A percentile compares a stretch with the other conserved stretches of the same genome.
These are phyloP conservation scores for Acanthosepion pharaonis DNA, from an alignment of 2,888 invertebrate species.

Conservation along the genomic window DNA sequence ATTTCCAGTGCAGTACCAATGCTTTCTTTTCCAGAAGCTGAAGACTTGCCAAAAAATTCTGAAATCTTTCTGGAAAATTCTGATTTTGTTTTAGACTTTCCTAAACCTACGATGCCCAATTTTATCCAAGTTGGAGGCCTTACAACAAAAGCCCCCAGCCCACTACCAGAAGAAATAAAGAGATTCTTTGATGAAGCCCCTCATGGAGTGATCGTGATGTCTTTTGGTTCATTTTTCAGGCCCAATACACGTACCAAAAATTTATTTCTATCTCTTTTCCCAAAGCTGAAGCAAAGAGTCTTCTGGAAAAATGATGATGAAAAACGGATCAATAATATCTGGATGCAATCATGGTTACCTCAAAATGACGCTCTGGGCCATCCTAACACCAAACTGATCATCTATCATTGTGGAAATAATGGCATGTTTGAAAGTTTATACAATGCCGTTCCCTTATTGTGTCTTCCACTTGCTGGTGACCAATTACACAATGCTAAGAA, in stretches of 20 bases:
- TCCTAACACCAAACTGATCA: constrained; percentile 55
- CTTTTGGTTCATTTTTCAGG: constrained; percentile 54
- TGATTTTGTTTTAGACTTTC: constrained; percentile 57
- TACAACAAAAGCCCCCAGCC: constrained; percentile 53
- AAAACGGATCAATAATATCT: constrained; percentile 51
- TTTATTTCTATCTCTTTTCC: constrained; percentile 49
- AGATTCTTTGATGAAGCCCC: constrained; percentile 53
- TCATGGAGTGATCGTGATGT: constrained; percentile 56
- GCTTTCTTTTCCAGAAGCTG: not conserved
- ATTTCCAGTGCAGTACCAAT: not conserved
- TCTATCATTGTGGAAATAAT: constrained; percentile 61
- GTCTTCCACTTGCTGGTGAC: constrained; percentile 57
- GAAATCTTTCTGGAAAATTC: constrained; percentile 53
- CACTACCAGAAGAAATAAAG: constrained; percentile 53
- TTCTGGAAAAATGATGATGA: constrained; percentile 52
- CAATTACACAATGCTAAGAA: constrained; percentile 54
- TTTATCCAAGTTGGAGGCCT: constrained; percentile 56
- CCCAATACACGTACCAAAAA: constrained; percentile 47
- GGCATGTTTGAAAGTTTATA: constrained; percentile 61
- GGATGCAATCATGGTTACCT: constrained; percentile 56
- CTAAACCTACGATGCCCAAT: constrained; percentile 55
- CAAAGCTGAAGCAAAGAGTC: constrained; percentile 49
- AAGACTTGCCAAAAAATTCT: constrained; percentile 49
- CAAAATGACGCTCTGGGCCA: constrained; percentile 60
- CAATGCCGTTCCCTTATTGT: constrained; percentile 60